Evolutionary conservation across 2,797 vertebrate species (phyloP).

Genomic region (Pantherophis vulpinus): DNA sequence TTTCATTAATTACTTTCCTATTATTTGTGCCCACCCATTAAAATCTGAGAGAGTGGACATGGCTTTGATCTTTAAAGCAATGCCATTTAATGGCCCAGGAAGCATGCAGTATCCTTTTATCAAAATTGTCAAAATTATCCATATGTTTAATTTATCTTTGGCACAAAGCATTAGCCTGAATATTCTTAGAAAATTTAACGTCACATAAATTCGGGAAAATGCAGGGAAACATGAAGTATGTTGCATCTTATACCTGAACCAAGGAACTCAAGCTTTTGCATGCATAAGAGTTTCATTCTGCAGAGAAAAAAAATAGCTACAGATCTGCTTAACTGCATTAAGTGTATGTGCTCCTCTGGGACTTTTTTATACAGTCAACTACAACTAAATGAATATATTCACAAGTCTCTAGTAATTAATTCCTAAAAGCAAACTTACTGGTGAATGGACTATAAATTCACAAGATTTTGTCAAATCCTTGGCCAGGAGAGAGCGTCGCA

Average conservation of each 20-base stretch:
- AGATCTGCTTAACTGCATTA: not conserved
- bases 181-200: not conserved
- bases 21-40: not conserved
- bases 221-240: not conserved
- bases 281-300: not conserved
- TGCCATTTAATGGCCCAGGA: not conserved
- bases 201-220: not conserved
- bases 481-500: conserved; percentile 89
- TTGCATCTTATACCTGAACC: not conserved
- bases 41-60: not conserved
- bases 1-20: not conserved
- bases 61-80: not conserved
- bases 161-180: not conserved
- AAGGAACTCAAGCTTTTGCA: not conserved
- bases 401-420: not conserved
- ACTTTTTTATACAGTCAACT: not conserved
- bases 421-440: conserved; percentile 69
- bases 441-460: conserved; percentile 93
- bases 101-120: not conserved
- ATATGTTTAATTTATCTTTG: not conserved
- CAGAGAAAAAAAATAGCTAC: not conserved
- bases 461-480: conserved; percentile 93
- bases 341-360: not conserved
- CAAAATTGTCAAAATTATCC: not conserved
- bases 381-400: not conserved